Evolutionary conservation across 2,113 vertebrate genomes (phyloP), one percentile per base, ranked within the genome.

Genomic region (Fregetta grallaria): DNA sequence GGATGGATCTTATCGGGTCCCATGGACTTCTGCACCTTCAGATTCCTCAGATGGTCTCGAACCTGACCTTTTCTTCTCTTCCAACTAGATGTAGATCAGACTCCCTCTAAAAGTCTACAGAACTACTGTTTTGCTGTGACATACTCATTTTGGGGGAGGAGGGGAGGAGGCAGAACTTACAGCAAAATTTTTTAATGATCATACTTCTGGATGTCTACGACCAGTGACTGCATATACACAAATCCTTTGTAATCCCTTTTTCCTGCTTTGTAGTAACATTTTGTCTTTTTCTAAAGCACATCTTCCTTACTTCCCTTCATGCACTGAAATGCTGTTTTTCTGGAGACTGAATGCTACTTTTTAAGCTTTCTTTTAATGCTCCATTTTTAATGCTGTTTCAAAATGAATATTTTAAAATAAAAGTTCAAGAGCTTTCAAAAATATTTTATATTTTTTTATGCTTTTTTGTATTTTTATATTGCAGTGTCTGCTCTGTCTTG

Each of bases 91-190:
- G 13, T n/a, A 75, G 65, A 58, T 5, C 11, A 88, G 19, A 30
- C 4, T 58, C 8, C 1, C 3, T 42, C 1, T n/a, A 53, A 53
- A 73, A 42, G 6, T 59, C 18, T 56, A 45, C 9, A 40, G 20
- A 66, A 62, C 10, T n/a, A 30, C 19, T 38, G 21, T 47, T 79
- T 58, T 75, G 11, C 15, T 73, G 34, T 44, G 15, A 50, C 25
- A 19, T 36, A 38, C 2, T 82, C 32, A 14, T 2, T 56, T 75
- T 75, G 11, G 6, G 25, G 18, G 7, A 27, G 2, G 6, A 1
- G 1, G 13, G 9, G 1, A 75, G 10, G 1, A 0, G 13, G 5
- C 2, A 75, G n/a, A 67, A 88, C 2, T 30, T 52, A 14, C 0
- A 61, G 4, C 1, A 49, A 18, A 27, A 6, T 32, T 20, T 74